Conservation (phyloP, 2,888 invertebrate species). For the Drosophila anomalata region DNA sequence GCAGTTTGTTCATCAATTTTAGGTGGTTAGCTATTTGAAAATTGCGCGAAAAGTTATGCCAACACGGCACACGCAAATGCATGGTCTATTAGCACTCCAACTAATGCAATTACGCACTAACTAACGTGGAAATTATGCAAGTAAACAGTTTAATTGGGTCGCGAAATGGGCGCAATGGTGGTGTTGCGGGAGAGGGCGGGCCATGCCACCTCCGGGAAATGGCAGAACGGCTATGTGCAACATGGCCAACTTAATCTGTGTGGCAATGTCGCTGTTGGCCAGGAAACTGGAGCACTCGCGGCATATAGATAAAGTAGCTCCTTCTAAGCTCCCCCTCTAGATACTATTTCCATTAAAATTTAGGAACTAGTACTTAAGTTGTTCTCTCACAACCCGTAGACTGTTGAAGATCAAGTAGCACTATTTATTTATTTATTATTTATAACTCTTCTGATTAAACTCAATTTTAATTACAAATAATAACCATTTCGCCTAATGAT, state of each 20-base stretch:
- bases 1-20: conserved; percentile 63
- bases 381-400: too few relatives aligned
- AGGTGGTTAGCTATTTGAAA: conserved; percentile 64
- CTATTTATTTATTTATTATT: too few relatives aligned
- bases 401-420: background rate
- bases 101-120: conserved; percentile 59
- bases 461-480: background rate
- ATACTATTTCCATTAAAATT: too few relatives aligned
- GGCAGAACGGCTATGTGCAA: conserved; percentile 11
- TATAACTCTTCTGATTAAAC: background rate
- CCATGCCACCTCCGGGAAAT: conserved; percentile 8
- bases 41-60: conserved; percentile 64
- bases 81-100: conserved; percentile 50
- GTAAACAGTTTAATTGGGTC: conserved; percentile 78
- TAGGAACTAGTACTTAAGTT: too few relatives aligned
- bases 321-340: background rate
- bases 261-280: conserved; percentile 10
- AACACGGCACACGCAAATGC: conserved; percentile 15
- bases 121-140: conserved; percentile 78
- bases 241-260: conserved; percentile 38
- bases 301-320: conserved; percentile 14
- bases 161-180: conserved; percentile 41
- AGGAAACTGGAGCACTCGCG: conserved; percentile 10
- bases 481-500: background rate
- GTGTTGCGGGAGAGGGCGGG: background rate